Conservation (phyloP, 2,888 invertebrate genomes). For the Nemotelus nigrinus region DNA sequence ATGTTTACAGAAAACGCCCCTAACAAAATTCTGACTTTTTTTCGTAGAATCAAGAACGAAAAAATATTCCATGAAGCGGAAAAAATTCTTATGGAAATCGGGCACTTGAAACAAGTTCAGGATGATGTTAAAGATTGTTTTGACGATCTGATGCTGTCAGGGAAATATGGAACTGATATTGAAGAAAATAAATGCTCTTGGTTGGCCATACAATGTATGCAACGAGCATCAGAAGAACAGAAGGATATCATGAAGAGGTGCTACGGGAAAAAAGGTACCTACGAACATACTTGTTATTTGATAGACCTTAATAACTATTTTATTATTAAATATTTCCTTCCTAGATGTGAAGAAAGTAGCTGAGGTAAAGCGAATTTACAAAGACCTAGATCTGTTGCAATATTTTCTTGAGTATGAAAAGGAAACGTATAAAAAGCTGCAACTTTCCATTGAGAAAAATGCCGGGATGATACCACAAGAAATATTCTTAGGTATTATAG, state of each 20-base stretch:
- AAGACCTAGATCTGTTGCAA: too few relatives aligned
- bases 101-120: conserved; percentile 95
- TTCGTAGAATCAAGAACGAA: conserved; percentile 70
- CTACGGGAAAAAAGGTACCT: conserved; percentile 72
- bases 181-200: conserved; percentile 96
- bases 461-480: too few relatives aligned
- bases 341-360: too few relatives aligned
- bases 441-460: too few relatives aligned
- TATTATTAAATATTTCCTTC: too few relatives aligned
- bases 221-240: conserved; percentile 77
- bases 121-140: conserved; percentile 80
- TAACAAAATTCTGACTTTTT: neutral
- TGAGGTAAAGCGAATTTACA: too few relatives aligned
- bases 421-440: too few relatives aligned
- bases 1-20: conserved; percentile 57
- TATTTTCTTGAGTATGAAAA: too few relatives aligned
- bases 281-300: neutral
- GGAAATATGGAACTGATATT: conserved; percentile 92
- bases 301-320: too few relatives aligned
- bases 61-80: conserved; percentile 87
- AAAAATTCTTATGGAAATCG: conserved; percentile 89
- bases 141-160: conserved; percentile 84
- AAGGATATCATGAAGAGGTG: conserved; percentile 77
- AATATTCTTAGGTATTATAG: too few relatives aligned
- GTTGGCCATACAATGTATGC: conserved; percentile 89